Conservation (phyloP, 2,888 invertebrate genomes). For the Scaeva pyrastri region DNA sequence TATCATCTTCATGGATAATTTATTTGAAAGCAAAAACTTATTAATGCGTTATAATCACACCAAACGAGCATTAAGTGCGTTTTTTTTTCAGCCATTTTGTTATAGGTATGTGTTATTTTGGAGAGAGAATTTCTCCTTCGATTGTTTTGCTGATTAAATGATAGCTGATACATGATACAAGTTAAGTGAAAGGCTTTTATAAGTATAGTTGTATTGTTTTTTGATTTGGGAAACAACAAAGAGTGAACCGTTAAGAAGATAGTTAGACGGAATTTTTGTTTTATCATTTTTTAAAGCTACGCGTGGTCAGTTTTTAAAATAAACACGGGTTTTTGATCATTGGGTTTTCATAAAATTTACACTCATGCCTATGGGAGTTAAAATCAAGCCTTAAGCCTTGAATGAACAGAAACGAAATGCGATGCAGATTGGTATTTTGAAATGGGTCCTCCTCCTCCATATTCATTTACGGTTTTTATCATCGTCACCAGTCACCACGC, state of each 20-base stretch:
- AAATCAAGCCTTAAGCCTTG: too few species aligned
- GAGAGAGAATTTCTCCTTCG: slow-evolving; percentile 57
- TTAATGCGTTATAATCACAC: slow-evolving; percentile 76
- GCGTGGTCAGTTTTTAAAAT: not conserved
- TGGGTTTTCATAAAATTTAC: too few species aligned
- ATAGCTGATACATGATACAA: slow-evolving; percentile 43
- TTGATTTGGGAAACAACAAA: not conserved
- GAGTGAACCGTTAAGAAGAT: not conserved
- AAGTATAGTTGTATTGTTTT: not conserved
- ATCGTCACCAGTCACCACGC: too few species aligned
- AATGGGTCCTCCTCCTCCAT: too few species aligned
- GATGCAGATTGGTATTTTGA: too few species aligned
- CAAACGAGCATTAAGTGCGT: slow-evolving; percentile 75
- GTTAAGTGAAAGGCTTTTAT: slow-evolving; percentile 65
- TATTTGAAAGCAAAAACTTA: slow-evolving; percentile 75
- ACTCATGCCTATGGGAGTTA: too few species aligned
- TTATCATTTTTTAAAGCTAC: too few species aligned
- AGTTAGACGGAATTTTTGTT: not conserved
- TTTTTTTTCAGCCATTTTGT: slow-evolving; percentile 49
- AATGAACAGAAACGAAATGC: too few species aligned
- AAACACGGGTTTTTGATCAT: too few species aligned
- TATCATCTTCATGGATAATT: slow-evolving; percentile 74
- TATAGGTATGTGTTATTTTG: not conserved
- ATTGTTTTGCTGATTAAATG: slow-evolving; percentile 65
- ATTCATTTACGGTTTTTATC: too few species aligned